Evolutionary conservation across 1,140 invertebrate species (phyloP).

Genomic region (Elysia chlorotica): DNA sequence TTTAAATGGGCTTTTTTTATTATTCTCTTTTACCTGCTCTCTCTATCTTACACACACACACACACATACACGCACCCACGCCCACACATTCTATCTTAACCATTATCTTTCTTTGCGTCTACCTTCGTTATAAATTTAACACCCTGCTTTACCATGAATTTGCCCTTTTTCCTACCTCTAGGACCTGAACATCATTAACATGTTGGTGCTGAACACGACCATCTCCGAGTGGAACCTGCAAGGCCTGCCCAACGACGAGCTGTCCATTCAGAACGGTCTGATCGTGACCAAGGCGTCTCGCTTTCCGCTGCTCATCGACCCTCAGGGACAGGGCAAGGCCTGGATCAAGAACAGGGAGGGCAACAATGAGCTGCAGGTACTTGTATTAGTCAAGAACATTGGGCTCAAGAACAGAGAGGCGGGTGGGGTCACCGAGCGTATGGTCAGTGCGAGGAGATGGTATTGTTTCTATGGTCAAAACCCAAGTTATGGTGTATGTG

Average conservation of each 20-base stretch:
- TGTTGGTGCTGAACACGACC: constrained; percentile 88
- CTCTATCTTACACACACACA: no score
- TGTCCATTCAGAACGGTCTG: constrained; percentile 94
- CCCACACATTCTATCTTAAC: neutral
- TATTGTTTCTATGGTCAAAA: no score
- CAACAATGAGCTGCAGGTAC: constrained; percentile 84
- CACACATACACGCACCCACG: neutral
- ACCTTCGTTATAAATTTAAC: no score
- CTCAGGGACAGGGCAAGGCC: constrained; percentile 95
- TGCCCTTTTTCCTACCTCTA: no score
- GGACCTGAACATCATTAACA: constrained; percentile 87
- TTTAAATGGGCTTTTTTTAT: no score
- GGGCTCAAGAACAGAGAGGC: no score
- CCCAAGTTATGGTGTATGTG: no score
- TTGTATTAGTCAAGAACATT: no score
- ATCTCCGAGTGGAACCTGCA: constrained; percentile 93
- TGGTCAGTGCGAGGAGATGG: no score
- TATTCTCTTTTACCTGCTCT: no score
- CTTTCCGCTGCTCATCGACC: constrained; percentile 94
- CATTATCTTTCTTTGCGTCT: neutral
- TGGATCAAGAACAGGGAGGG: constrained; percentile 97
- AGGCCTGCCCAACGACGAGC: constrained; percentile 93
- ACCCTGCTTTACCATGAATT: no score
- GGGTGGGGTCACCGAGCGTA: no score
- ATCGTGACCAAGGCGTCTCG: constrained; percentile 91